Conservation (phyloP, 2,797 vertebrate species). For the Rachycentron canadum region DNA sequence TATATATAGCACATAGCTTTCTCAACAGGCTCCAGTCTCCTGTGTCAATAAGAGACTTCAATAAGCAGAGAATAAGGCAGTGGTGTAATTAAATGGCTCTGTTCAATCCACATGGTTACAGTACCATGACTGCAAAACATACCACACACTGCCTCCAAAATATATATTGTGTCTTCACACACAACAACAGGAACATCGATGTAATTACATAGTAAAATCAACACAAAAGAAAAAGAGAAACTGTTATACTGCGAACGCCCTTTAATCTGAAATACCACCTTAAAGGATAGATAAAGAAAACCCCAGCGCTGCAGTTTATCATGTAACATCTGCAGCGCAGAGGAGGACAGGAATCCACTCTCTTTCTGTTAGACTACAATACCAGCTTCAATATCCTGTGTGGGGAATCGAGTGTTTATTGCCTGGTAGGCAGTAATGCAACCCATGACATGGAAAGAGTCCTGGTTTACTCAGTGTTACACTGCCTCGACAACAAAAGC, state of each 20-base stretch:
- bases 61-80: not conserved
- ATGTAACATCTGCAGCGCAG: conserved; percentile 64
- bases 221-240: conserved; percentile 15
- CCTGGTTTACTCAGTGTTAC: conserved; percentile 10
- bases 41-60: not conserved
- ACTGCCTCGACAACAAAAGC: conserved; percentile 18
- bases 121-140: not conserved
- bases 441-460: conserved; percentile 8
- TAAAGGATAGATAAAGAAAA: conserved; percentile 40
- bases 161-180: conserved; percentile 13
- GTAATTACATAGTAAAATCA: not conserved
- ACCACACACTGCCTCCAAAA: conserved; percentile 15
- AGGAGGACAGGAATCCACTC: conserved; percentile 51
- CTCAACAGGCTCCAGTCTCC: not conserved
- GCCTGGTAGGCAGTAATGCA: conserved; percentile 44
- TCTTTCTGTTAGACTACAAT: conserved; percentile 25
- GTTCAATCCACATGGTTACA: not conserved
- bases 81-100: not conserved
- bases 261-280: conserved; percentile 58
- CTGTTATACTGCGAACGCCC: conserved; percentile 1
- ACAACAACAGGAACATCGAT: not conserved
- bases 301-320: conserved; percentile 48
- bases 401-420: conserved; percentile 48
- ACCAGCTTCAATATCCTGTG: conserved; percentile 56
- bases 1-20: not conserved